A percentile compares a stretch with the other conserved stretches of the same genome.
phyloP scores from a whole-genome alignment of 2,888 invertebrate genomes.

The Argyresthia goedartella region DNA sequence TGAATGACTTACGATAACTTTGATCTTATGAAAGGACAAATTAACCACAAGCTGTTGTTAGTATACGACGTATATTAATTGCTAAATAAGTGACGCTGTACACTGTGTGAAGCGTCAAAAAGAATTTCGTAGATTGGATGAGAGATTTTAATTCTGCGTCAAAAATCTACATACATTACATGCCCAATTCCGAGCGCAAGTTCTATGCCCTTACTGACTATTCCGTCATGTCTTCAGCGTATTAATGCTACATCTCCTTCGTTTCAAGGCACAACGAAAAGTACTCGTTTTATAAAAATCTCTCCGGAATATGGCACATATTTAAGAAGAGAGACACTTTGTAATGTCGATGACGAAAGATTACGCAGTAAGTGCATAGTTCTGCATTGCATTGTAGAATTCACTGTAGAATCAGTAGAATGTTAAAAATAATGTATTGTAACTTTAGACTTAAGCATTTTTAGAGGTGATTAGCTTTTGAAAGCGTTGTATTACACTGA shows the following conservation, averaged over 20 bases:
- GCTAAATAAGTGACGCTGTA: too few relatives aligned
- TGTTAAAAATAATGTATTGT: not conserved
- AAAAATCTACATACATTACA: not conserved
- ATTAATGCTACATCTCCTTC: constrained; percentile 13
- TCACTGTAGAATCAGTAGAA: not conserved
- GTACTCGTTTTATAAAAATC: constrained; percentile 58
- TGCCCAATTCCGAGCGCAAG: constrained; percentile 14
- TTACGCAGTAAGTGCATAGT: constrained; percentile 64
- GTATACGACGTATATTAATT: too few relatives aligned
- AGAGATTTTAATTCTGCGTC: too few relatives aligned
- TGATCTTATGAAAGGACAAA: too few relatives aligned
- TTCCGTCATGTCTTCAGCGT: too few relatives aligned
- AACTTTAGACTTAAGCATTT: too few relatives aligned
- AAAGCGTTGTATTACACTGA: too few relatives aligned
- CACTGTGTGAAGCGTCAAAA: too few relatives aligned
- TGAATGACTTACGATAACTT: too few relatives aligned
- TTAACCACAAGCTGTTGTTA: too few relatives aligned
- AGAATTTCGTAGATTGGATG: too few relatives aligned
- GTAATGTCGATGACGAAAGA: constrained; percentile 12
- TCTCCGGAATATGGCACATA: constrained; percentile 60
- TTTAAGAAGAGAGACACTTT: constrained; percentile 46
- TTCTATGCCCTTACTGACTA: constrained; percentile 53
- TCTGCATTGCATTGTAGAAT: constrained; percentile 43
- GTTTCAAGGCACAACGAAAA: constrained; percentile 43
- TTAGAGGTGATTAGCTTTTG: too few relatives aligned